Evolutionary conservation across 53 echinoderm and acorn worm genomes (phyloP), one percentile per base, ranked within the genome.

Genomic region (Luidia sarsii): DNA sequence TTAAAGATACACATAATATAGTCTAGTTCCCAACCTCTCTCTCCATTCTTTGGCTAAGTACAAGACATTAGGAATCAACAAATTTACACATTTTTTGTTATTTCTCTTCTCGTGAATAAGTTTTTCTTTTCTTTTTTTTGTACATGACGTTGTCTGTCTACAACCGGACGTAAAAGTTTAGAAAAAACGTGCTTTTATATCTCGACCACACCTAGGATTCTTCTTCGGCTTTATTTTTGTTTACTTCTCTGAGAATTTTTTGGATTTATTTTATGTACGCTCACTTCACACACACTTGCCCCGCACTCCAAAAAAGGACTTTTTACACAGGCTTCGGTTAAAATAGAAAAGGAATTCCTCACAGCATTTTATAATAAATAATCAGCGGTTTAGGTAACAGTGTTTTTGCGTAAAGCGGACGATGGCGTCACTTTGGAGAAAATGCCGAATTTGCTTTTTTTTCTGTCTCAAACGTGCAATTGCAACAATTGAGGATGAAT

Each of bases 1-100:
- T 60, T 20, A 77, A 41, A 77, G 61, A 45, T 77, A 77, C 77
- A 77, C 60, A 72, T 57, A 72, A 41, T 29, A 71, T 55, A 77
- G 77, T 77, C 77, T 77, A 77, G 46, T 61, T 77, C 60, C 77
- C 77, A 67, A 67, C 62, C 22, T 45, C 77, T 77, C 61, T 77
- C 77, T 43, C 62, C 43, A 20, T 56, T 77, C 60, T 77, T 77
- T 77, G 60, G 77, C 60, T 77, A 77, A 61, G 77, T 77, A 77
- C 60, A 77, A 77, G 72, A 72, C 72, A 56, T 7, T 55, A 56
- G 72, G 72, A 72, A 72, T 72, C 33, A 77, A 59, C 61, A 30
- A 61, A 55, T 43, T 61, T 77, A 61, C 62, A 77, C 41, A 27
- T 61, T 45, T 39, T 33, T 21, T 35, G 50, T 56, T 29, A 25